phyloP scores from a whole-genome alignment of 2,113 vertebrate species.

The Bombycilla garrulus region DNA sequence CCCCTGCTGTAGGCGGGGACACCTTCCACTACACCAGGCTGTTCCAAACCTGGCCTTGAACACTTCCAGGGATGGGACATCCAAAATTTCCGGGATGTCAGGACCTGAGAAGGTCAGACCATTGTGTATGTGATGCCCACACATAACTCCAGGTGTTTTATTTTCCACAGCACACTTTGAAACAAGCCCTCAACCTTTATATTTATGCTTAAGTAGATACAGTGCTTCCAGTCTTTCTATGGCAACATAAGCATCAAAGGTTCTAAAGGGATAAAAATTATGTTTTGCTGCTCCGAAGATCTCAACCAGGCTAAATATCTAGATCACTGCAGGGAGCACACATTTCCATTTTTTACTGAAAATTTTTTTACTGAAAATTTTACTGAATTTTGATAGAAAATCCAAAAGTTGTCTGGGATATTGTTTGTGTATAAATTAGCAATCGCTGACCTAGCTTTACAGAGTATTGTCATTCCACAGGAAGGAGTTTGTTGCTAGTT shows the following conservation, averaged over 20 bases:
- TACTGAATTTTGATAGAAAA: not conserved
- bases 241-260: not conserved
- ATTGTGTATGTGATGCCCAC: not conserved
- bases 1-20: not conserved
- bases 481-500: not conserved
- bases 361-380: too few species aligned
- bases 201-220: not conserved
- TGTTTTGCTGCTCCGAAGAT: not conserved
- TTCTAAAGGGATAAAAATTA: not conserved
- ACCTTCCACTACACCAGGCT: not conserved
- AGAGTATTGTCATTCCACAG: not conserved
- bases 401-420: not conserved
- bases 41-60: not conserved
- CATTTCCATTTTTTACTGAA: too few species aligned
- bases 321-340: not conserved
- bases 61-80: not conserved
- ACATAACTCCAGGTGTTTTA: not conserved
- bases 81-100: not conserved
- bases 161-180: not conserved
- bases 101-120: not conserved
- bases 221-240: not conserved
- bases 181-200: not conserved
- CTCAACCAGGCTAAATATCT: not conserved
- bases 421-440: not conserved
- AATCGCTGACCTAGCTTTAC: not conserved